Percentiles rank a stretch among this genome's conserved stretches.
phyloP scores from a whole-genome alignment of 92 coral and sea anemone genomes.

The Epizoanthus ramosus region DNA sequence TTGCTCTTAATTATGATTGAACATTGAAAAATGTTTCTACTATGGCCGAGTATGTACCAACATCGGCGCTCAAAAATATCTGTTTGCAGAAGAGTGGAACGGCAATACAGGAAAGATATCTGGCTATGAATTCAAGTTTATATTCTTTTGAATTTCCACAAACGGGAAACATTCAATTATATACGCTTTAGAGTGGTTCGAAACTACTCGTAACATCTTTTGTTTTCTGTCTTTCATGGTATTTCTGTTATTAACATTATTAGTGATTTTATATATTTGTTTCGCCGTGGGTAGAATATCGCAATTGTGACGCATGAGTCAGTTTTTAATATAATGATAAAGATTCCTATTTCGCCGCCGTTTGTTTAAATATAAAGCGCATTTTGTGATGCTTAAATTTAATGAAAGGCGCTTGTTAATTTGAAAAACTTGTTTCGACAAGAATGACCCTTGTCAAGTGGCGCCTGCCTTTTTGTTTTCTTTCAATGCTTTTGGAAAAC shows the following conservation, averaged over 20 bases:
- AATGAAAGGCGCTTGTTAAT: not conserved
- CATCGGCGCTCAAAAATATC: too few relatives aligned
- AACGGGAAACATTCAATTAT: too few relatives aligned
- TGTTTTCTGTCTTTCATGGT: not conserved
- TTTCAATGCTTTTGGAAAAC: not conserved
- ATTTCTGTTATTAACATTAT: not conserved
- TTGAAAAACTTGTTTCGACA: slow-evolving; percentile 9
- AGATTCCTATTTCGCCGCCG: too few relatives aligned
- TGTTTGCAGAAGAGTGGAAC: too few relatives aligned
- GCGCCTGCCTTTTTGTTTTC: not conserved
- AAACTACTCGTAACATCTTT: not conserved
- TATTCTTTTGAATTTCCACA: too few relatives aligned
- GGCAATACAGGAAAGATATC: too few relatives aligned
- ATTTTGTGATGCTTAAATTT: not conserved
- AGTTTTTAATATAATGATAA: too few relatives aligned
- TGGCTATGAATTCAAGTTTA: too few relatives aligned
- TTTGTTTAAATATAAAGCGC: not conserved
- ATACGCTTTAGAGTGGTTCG: not conserved
- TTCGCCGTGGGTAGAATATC: not conserved
- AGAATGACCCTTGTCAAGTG: slow-evolving; percentile 18
- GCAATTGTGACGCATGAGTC: too few relatives aligned
- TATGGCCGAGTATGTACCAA: too few relatives aligned
- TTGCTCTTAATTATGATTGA: too few relatives aligned
- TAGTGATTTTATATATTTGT: not conserved
- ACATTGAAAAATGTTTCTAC: too few relatives aligned